Conservation (phyloP, 1,140 invertebrate genomes). For the Odontomachus brunneus region DNA sequence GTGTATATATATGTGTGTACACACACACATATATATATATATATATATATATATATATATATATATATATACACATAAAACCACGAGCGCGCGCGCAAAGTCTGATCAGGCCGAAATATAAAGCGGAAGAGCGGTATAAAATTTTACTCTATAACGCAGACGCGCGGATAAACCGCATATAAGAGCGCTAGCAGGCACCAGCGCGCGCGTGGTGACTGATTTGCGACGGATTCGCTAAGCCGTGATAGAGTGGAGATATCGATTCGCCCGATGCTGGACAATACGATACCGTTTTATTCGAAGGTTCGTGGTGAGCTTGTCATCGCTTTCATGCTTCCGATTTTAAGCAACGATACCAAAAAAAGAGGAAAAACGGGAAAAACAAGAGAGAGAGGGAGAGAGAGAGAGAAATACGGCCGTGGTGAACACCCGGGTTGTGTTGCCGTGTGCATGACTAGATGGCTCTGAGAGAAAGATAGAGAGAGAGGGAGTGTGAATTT, state of each 20-base stretch:
- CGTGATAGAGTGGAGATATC: constrained; percentile 38
- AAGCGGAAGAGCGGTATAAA: constrained; percentile 55
- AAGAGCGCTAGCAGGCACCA: background rate
- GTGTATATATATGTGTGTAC: background rate
- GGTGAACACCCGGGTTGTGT: background rate
- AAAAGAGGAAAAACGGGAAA: background rate
- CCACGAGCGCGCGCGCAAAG: background rate
- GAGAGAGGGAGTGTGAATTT: background rate
- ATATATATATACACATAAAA: background rate
- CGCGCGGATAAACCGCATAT: constrained; percentile 40
- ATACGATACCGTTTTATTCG: constrained; percentile 27
- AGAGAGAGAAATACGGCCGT: background rate
- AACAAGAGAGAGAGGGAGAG: too few relatives aligned
- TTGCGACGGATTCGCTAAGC: constrained; percentile 38
- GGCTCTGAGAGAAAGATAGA: background rate
- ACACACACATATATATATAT: too few relatives aligned
- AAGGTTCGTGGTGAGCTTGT: constrained; percentile 12
- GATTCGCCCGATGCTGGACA: constrained; percentile 31
- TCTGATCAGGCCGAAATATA: constrained; percentile 56
- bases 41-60: too few relatives aligned
- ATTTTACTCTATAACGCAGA: constrained; percentile 58
- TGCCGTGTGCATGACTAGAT: background rate
- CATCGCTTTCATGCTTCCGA: constrained; percentile 9
- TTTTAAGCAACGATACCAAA: constrained; percentile 12
- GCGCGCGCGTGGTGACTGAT: constrained; percentile 15